Evolutionary conservation across 2,888 invertebrate species (phyloP), one percentile per base, ranked within the genome.

Genomic region (Galeruca laticollis): DNA sequence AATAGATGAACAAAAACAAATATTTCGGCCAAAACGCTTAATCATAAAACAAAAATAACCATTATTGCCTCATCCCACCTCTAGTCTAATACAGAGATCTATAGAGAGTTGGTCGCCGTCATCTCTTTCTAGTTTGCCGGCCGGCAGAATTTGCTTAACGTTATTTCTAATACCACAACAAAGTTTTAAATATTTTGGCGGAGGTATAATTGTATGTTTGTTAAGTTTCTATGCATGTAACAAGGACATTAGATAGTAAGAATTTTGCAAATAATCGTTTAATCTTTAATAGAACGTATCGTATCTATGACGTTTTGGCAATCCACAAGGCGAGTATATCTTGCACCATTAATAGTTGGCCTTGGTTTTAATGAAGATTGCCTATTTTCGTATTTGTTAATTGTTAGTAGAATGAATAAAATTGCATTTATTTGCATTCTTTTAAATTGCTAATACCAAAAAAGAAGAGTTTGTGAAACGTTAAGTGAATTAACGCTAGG

Each of bases 171-270:
- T 26, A 43, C 13, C 11, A 13, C 11, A 15, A 15, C 43, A 43
- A n/a, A 13, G 43, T 15, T 43, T 13, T 51, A 21, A 51, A 21
- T 51, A 21, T 51, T 51, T 51, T 51, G 21, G 21, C 51, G 20
- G 6, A 10, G 20, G 51, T 20, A 49, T 49, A n/a, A 15, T 49
- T 10, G 15, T 13, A 15, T 49, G 10, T 20, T 15, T 15, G 2
- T 54, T n/a, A 54, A 13, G n/a, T 31, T 54, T 2, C 31, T n/a
- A 11, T 26, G 26, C 15, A 54, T 31, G 33, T 54, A 11, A 54
- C 54, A 54, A 54, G 54, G 54, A 52, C 13, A 26, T 26, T 52
- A 52, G 31, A 52, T 52, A 11, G 52, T 52, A 52, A 52, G 26
- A 26, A 31, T 54, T 26, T 31, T 31, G 31, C 20, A 18, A 26